A percentile compares a stretch with the other conserved stretches of the same genome.
Evolutionary conservation across 2,797 vertebrate genomes (phyloP).

Genomic region (Etheostoma nigrum): DNA sequence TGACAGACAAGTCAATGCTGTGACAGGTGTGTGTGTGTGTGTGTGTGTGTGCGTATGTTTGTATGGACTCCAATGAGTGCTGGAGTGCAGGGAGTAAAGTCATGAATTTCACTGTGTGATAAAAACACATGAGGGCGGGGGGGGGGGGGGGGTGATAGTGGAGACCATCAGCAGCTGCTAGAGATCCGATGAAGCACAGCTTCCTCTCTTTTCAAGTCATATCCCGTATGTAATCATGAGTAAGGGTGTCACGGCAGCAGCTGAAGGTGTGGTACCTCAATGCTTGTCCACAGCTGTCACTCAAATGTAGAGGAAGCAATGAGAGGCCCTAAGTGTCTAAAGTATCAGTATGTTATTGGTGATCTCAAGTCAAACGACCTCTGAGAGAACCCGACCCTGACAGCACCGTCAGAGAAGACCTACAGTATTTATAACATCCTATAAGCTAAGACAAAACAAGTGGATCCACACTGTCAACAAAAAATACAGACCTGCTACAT

Average conservation of each 20-base stretch:
- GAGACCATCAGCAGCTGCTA: slow-evolving; percentile 62
- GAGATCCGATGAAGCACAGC: slow-evolving; percentile 47
- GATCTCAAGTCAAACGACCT: slow-evolving; percentile 12
- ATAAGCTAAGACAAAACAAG: slow-evolving; percentile 29
- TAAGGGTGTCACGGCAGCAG: slow-evolving; percentile 53
- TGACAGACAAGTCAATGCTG: slow-evolving; percentile 53
- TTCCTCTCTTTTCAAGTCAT: slow-evolving; percentile 52
- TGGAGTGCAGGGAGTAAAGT: slow-evolving; percentile 18
- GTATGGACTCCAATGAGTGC: slow-evolving; percentile 8
- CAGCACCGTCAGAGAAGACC: slow-evolving; percentile 4
- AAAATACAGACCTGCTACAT: slow-evolving; percentile 24
- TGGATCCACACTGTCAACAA: slow-evolving; percentile 17
- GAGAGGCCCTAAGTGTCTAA: neutral
- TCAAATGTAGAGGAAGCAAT: slow-evolving; percentile 32
- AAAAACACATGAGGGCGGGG: slow-evolving; percentile 13
- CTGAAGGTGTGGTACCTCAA: slow-evolving; percentile 22
- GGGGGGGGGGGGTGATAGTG: slow-evolving; percentile 18
- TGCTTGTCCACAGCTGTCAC: slow-evolving; percentile 66
- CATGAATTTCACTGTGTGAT: slow-evolving; percentile 31
- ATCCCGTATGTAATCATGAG: slow-evolving; percentile 54
- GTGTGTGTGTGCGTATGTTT: neutral
- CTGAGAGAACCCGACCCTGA: slow-evolving; percentile 16
- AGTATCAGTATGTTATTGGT: slow-evolving; percentile 17
- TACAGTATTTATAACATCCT: slow-evolving; percentile 24
- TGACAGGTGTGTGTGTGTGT: slow-evolving; percentile 36